Evolutionary conservation across 2,888 invertebrate genomes (phyloP).

Genomic region (Caenorhabditis sp.): DNA sequence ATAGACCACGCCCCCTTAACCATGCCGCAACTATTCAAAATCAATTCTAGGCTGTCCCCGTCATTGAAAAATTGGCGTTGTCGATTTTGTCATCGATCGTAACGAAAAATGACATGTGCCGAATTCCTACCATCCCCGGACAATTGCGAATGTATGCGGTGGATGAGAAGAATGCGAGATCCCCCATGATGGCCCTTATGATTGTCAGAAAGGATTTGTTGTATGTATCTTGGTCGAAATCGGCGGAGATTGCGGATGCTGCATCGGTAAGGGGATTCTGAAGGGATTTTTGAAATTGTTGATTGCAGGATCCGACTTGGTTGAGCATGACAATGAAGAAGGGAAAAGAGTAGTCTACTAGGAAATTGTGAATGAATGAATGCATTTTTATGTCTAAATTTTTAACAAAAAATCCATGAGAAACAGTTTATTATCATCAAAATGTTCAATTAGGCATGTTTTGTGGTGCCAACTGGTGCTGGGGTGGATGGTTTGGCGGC

Average conservation of each 20-base stretch:
- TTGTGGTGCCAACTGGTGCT: too few relatives aligned
- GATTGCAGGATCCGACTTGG: too few relatives aligned
- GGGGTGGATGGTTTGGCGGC: too few relatives aligned
- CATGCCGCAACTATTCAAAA: background rate
- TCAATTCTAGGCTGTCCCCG: constrained; percentile 3
- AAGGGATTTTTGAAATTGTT: too few relatives aligned
- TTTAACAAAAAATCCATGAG: too few relatives aligned
- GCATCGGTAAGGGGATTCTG: background rate
- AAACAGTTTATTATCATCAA: too few relatives aligned
- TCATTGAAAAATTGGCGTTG: constrained; percentile 18
- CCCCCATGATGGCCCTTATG: constrained; percentile 30
- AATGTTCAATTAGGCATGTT: too few relatives aligned
- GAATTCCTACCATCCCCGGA: constrained; percentile 15
- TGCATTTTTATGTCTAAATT: too few relatives aligned
- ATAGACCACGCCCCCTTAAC: too few relatives aligned
- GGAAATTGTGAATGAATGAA: too few relatives aligned
- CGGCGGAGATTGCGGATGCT: background rate
- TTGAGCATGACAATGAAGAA: too few relatives aligned
- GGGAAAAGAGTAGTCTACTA: too few relatives aligned
- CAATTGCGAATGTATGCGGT: constrained; percentile 29
- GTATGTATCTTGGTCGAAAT: constrained; percentile 19
- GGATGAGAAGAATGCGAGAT: constrained; percentile 29
- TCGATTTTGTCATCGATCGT: constrained; percentile 11
- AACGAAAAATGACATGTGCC: constrained; percentile 19
- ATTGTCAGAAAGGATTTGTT: constrained; percentile 25